These are phyloP conservation scores for Lophotis ruficrista DNA, from an alignment of 2,113 vertebrate genomes.

Conservation along the genomic window DNA sequence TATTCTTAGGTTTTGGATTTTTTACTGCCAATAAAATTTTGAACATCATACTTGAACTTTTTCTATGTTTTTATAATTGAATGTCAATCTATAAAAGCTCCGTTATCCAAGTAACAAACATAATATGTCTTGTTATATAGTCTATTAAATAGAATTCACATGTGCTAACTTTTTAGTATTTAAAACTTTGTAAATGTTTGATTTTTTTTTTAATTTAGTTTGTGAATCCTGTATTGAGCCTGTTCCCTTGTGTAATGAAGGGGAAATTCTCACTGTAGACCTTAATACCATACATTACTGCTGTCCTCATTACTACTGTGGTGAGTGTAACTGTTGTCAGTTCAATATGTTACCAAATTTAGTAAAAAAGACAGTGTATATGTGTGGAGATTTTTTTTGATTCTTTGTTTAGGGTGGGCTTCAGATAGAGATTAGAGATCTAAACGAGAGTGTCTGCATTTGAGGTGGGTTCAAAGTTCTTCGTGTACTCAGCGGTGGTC, in stretches of 20 bases:
- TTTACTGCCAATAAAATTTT: not conserved
- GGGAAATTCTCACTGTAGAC: conserved; percentile 91
- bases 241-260: conserved; percentile 84
- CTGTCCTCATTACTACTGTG: conserved; percentile 91
- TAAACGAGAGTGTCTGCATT: not conserved
- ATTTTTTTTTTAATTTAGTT: conserved; percentile 60
- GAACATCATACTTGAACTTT: not conserved
- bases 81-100: not conserved
- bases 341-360: not conserved
- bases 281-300: conserved; percentile 86
- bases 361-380: not conserved
- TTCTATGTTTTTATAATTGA: not conserved
- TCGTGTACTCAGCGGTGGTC: not conserved
- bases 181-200: not conserved
- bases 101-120: not conserved
- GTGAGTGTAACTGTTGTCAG: conserved; percentile 73
- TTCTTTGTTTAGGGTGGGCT: not conserved
- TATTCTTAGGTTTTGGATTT: not conserved
- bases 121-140: not conserved
- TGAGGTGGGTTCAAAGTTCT: not conserved
- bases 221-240: conserved; percentile 90
- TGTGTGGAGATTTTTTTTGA: not conserved
- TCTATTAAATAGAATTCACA: not conserved
- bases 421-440: not conserved
- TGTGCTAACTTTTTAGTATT: not conserved